phyloP scores from a whole-genome alignment of 2,888 invertebrate genomes.

The Polia nebulosa region DNA sequence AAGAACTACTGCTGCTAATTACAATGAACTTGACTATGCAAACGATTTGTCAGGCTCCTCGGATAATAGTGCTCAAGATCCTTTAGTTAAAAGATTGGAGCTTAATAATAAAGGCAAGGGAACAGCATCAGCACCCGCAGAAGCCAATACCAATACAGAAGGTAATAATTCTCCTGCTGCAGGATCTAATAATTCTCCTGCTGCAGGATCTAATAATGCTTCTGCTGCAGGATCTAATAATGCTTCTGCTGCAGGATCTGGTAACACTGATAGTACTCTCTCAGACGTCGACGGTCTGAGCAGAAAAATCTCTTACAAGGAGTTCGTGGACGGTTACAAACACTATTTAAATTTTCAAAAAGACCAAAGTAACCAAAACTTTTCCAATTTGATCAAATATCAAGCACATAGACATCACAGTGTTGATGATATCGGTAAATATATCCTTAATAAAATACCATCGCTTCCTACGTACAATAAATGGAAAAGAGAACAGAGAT shows the following conservation, averaged over 20 bases:
- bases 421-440: constrained; percentile 87
- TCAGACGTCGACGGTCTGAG: constrained; percentile 73
- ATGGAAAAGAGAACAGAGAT: constrained; percentile 60
- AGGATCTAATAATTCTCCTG: background rate
- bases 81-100: background rate
- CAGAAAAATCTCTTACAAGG: constrained; percentile 80
- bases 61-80: background rate
- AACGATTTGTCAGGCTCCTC: background rate
- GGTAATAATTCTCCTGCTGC: background rate
- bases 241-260: background rate
- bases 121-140: background rate
- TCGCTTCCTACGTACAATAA: constrained; percentile 61
- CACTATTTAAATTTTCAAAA: constrained; percentile 83
- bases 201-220: no score
- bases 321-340: constrained; percentile 84
- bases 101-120: background rate
- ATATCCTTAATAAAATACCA: constrained; percentile 82
- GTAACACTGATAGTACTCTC: background rate
- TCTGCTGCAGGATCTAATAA: no score
- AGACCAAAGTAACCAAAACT: constrained; percentile 76
- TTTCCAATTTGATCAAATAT: constrained; percentile 81
- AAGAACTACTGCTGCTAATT: background rate
- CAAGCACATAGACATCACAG: constrained; percentile 86
- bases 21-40: constrained; percentile 11
- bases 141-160: background rate